Evolutionary conservation across 92 coral and sea anemone genomes (phyloP).

Genomic region (Siderastrea radians): DNA sequence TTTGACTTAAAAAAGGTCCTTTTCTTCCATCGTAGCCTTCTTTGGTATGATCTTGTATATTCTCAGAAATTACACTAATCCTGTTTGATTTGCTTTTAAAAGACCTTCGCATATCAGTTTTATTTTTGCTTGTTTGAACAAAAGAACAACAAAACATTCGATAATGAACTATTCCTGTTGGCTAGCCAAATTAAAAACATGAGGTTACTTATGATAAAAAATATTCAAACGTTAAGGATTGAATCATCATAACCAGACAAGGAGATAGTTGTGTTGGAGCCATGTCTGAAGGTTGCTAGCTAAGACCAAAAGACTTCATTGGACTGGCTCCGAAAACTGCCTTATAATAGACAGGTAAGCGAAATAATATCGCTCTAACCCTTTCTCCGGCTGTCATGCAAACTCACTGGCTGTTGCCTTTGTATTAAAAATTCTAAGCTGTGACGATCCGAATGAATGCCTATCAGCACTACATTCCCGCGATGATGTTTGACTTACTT

Average conservation of each 20-base stretch:
- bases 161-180: constrained; percentile 21
- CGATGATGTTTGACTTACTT: background rate
- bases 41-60: background rate
- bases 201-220: constrained; percentile 70
- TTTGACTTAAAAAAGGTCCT: background rate
- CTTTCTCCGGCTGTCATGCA: background rate
- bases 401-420: background rate
- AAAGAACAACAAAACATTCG: constrained; percentile 23
- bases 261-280: constrained; percentile 23
- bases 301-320: constrained; percentile 27
- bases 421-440: background rate
- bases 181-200: constrained; percentile 48
- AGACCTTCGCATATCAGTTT: constrained; percentile 11
- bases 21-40: background rate
- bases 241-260: constrained; percentile 27
- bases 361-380: background rate
- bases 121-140: constrained; percentile 22
- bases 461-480: background rate
- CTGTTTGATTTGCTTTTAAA: background rate
- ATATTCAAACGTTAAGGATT: constrained; percentile 56
- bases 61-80: background rate
- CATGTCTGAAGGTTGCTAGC: constrained; percentile 31
- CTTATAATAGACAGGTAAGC: constrained; percentile 26
- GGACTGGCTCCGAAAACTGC: constrained; percentile 35
- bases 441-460: background rate